A percentile compares a stretch with the other conserved stretches of the same genome.
These are phyloP conservation scores for Asobara japonica DNA, from an alignment of 1,140 invertebrate species.

Conservation along the genomic window DNA sequence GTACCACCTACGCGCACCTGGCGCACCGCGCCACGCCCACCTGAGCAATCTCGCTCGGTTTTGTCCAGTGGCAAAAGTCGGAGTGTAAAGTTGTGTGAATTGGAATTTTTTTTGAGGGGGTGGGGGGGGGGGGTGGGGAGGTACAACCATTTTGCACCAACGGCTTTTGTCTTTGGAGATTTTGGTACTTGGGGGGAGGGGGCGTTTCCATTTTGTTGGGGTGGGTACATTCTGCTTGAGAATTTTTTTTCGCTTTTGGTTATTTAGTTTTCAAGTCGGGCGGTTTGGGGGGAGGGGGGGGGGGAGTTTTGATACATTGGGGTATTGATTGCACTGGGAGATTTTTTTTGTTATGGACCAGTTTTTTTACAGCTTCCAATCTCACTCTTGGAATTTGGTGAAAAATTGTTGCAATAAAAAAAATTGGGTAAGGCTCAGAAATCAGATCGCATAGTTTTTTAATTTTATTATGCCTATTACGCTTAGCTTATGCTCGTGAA, in stretches of 20 bases:
- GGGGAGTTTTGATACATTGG: not conserved
- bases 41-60: not conserved
- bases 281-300: not conserved
- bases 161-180: conserved; percentile 6
- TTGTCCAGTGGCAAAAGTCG: not conserved
- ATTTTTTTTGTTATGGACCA: not conserved
- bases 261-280: too few relatives aligned
- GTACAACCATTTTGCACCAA: not conserved
- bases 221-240: too few relatives aligned
- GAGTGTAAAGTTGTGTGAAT: not conserved
- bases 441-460: too few relatives aligned
- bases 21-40: conserved; percentile 37
- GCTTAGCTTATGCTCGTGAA: not conserved
- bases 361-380: too few relatives aligned
- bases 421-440: too few relatives aligned
- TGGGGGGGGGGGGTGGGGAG: too few relatives aligned
- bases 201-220: not conserved
- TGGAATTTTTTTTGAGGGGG: not conserved
- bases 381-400: too few relatives aligned
- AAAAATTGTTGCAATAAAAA: not conserved
- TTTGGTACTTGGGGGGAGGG: not conserved
- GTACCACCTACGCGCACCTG: conserved; percentile 46
- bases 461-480: not conserved
- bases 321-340: not conserved
- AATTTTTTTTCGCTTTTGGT: not conserved